Evolutionary conservation across 2,797 vertebrate genomes (phyloP), one percentile per base, ranked within the genome.

Genomic region (Melanitta fusca): DNA sequence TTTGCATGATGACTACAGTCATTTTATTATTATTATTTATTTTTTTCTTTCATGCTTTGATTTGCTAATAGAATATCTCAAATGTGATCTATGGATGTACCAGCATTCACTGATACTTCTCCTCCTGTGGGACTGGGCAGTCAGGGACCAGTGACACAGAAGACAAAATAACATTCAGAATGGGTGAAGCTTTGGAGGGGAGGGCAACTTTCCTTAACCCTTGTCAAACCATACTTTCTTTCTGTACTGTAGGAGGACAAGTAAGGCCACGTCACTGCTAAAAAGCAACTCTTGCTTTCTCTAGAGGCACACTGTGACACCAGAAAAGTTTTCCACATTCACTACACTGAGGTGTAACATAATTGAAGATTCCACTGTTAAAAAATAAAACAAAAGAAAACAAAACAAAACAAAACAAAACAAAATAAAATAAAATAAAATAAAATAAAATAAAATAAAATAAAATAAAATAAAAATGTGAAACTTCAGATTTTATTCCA

Each of bases 241-340:
- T 62, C 53, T 70, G 0, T 32, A 38, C 34, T 8, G 4, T 8
- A 18, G n/a, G 25, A 56, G 13, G 36, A 47, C 39, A 92, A 71
- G 28, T 12, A 72, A 85, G 30, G 20, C 4, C 19, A 70, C 25
- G 45, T 27, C 25, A 64, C 6, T 32, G 6, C 22, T 74, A 39
- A 88, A 82, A 91, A 10, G 5, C 2, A 77, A 4, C 11, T 62
- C 8, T 41, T 86, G 11, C 0, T 0, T 64, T 68, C 27, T 53
- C 22, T 75, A 53, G 5, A 12, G n/a, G 1, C 5, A 65, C 21
- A 18, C 5, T n/a, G 17, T 34, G 47, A 41, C 6, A 21, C 0
- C 28, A 49, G 30, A 57, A 65, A 2, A 21, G 11, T 41, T 91
- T 94, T 32, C 27, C 34, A 57, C 8, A 6, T 49, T 64, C 13